Evolutionary conservation across 2,888 invertebrate genomes (phyloP).

Genomic region (Eutolmus rufibarbis): DNA sequence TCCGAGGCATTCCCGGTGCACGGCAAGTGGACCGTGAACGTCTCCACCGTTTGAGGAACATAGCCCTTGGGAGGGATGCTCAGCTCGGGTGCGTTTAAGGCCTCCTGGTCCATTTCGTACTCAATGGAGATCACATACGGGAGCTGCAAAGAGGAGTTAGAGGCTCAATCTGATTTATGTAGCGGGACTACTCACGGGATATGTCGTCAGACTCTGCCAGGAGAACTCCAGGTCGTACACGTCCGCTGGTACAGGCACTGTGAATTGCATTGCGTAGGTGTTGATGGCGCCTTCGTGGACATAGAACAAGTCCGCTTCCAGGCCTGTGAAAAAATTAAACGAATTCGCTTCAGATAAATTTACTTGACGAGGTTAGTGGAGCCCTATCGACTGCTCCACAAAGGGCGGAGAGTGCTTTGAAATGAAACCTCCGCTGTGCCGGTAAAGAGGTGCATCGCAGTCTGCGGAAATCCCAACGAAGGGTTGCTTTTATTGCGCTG

Average conservation of each 20-base stretch:
- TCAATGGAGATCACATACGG: constrained; percentile 79
- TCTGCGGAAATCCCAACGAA: background rate
- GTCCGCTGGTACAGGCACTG: constrained; percentile 76
- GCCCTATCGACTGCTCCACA: background rate
- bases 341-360: background rate
- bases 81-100: constrained; percentile 79
- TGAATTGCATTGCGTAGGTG: constrained; percentile 79
- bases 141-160: constrained; percentile 12
- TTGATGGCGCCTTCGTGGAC: constrained; percentile 80
- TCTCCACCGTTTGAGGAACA: constrained; percentile 79
- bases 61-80: constrained; percentile 83
- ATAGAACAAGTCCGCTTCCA: constrained; percentile 76
- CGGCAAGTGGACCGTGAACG: constrained; percentile 80
- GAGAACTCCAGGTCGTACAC: constrained; percentile 79
- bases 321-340: constrained; percentile 65
- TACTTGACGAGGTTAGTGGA: background rate
- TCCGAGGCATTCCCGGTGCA: constrained; percentile 83
- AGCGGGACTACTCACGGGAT: constrained; percentile 68
- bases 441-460: background rate
- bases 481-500: background rate
- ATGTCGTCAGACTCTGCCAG: constrained; percentile 76
- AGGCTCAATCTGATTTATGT: background rate
- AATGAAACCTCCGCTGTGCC: background rate
- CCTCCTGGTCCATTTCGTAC: constrained; percentile 75
- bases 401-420: background rate